Base-by-base conservation (phyloP, 2,888 invertebrate genomes). In the Drosophila emarginata region DNA sequence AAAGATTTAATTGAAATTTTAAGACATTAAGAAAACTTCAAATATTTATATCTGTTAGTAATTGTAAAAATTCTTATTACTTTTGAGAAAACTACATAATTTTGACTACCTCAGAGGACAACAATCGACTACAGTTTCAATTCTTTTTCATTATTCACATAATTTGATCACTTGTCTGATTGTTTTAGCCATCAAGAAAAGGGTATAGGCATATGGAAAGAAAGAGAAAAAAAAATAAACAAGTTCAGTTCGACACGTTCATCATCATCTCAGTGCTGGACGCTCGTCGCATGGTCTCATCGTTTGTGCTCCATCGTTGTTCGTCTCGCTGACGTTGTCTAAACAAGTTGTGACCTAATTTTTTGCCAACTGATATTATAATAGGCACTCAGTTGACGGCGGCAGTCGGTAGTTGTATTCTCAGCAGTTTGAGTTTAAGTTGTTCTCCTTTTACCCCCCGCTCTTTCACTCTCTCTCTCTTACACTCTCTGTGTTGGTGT, bases 161-260 rank as follows among this genome's bases (percentile, higher is more conserved):
- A 4, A 28, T 6, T 28, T 28, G 28, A 28, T 28, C 18, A 45
- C 7, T 4, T 9, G 45, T 2, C 11, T n/a, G n/a, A 45, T 45
- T 18, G 45, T 6, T 18, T 11, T 15, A 18, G 7, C 15, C 7
- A 18, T 40, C 1, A 12, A 14, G 51, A 21, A 39, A 57, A 65
- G 59, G 18, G 65, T 59, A 32, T 51, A 5, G 58, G 58, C 56
- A 40, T 32, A 9, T 32, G 32, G n/a, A 36, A 21, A 37, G 12
- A 61, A 15, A 52, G 37, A 50, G 15, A 6, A n/a, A 7, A 12
- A 87, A 84, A 82, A 39, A 39, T 50, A 87, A 84, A 82, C 77
- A 86, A 69, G 88, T 88, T 88, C 87, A 69, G 88, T 88, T 88
- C 83, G 78, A 83, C 87, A 83, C 73, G 82, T 82, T 88, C 75